phyloP scores from a whole-genome alignment of 2,888 invertebrate species.

The Macrophya annulata region DNA sequence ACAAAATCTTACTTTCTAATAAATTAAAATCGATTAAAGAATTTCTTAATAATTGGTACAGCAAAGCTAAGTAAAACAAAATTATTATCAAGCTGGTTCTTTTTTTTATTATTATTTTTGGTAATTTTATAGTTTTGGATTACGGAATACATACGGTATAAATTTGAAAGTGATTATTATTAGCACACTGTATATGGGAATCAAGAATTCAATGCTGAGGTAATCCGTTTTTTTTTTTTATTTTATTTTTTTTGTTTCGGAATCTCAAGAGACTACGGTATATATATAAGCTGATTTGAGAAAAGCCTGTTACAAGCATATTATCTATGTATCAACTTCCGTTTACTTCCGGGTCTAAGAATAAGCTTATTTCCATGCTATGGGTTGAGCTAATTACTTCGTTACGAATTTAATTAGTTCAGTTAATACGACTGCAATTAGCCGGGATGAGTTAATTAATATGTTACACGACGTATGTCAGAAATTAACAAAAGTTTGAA shows the following conservation, averaged over 20 bases:
- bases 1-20: neutral
- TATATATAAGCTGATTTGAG: conserved; percentile 7
- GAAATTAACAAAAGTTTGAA: neutral
- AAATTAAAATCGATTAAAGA: neutral
- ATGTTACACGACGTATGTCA: neutral
- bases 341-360: conserved; percentile 10
- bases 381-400: neutral
- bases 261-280: neutral
- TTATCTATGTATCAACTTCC: neutral
- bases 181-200: neutral
- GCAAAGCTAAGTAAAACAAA: neutral
- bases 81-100: neutral
- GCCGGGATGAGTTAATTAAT: conserved; percentile 19
- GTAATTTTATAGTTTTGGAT: neutral
- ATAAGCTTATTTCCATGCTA: conserved; percentile 12
- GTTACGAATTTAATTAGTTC: conserved; percentile 25
- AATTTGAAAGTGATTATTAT: neutral
- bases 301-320: neutral
- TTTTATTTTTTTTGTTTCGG: neutral
- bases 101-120: neutral
- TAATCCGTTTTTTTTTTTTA: neutral
- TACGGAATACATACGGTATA: neutral
- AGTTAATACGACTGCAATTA: conserved; percentile 4
- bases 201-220: neutral
- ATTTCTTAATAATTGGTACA: neutral